These are phyloP conservation scores for Eurypyga helias DNA, from an alignment of 2,113 vertebrate species.

Conservation along the genomic window DNA sequence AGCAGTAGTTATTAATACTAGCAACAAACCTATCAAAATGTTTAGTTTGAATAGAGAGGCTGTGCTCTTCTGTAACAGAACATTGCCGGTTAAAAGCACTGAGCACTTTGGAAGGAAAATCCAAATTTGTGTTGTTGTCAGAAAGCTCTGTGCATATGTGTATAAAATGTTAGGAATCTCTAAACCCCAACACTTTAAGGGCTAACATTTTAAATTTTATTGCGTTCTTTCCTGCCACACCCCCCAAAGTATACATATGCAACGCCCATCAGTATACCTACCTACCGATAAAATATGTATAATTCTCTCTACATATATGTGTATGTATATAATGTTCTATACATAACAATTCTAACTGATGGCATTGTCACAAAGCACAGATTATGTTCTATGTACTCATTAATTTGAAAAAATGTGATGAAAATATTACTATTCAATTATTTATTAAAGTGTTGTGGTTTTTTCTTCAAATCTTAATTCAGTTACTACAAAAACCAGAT, in stretches of 20 bases:
- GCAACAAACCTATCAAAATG: neutral
- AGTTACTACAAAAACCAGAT: neutral
- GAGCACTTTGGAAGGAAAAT: neutral
- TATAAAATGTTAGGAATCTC: neutral
- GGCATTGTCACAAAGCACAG: neutral
- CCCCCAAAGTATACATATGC: neutral
- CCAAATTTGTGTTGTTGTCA: neutral
- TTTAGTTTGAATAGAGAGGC: neutral
- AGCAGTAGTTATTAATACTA: neutral
- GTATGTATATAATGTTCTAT: neutral
- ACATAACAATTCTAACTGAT: neutral
- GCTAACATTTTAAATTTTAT: neutral
- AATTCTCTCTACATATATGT: neutral
- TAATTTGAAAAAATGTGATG: neutral
- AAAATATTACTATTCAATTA: neutral
- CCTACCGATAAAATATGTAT: neutral
- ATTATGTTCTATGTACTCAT: neutral
- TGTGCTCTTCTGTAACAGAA: neutral
- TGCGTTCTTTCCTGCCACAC: neutral
- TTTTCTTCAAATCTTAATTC: neutral
- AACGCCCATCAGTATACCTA: neutral
- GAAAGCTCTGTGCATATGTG: neutral
- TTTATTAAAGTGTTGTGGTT: neutral
- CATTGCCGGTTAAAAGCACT: neutral
- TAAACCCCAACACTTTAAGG: neutral